Conservation (phyloP, 2,113 vertebrate species). For the Alectura lathami region DNA sequence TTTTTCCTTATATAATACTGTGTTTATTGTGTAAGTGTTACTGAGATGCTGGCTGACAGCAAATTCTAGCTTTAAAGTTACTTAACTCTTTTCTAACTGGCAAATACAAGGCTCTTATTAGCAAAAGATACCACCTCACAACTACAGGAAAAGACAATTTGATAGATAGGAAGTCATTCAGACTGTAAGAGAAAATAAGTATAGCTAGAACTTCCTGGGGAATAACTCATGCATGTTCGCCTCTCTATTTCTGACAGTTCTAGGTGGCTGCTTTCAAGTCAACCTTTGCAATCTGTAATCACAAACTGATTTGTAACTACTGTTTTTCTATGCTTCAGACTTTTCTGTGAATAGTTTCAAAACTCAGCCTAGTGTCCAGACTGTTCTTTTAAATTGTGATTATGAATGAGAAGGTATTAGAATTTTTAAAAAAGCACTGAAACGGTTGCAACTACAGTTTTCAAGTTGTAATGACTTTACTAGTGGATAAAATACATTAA, state of each 20-base stretch:
- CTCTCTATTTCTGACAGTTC: background rate
- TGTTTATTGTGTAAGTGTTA: background rate
- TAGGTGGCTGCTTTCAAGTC: constrained; percentile 2
- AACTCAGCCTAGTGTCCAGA: background rate
- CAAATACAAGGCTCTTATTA: background rate
- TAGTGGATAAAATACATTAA: background rate
- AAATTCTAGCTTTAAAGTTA: background rate
- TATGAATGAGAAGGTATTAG: background rate
- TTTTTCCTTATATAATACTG: background rate
- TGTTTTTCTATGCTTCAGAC: background rate
- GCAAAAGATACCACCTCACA: background rate
- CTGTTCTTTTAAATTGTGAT: background rate
- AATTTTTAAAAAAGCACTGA: background rate
- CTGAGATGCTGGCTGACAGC: background rate
- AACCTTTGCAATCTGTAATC: background rate
- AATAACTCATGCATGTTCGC: background rate
- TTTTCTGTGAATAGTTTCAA: background rate
- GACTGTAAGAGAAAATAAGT: background rate
- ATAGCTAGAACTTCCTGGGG: background rate
- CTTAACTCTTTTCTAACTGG: background rate
- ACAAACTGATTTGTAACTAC: background rate
- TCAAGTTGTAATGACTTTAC: background rate
- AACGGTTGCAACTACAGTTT: background rate
- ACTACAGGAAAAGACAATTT: background rate
- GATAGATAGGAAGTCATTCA: background rate